Evolutionary conservation across 2,888 invertebrate genomes (phyloP).

Genomic region (Caenorhabditis uteleia): DNA sequence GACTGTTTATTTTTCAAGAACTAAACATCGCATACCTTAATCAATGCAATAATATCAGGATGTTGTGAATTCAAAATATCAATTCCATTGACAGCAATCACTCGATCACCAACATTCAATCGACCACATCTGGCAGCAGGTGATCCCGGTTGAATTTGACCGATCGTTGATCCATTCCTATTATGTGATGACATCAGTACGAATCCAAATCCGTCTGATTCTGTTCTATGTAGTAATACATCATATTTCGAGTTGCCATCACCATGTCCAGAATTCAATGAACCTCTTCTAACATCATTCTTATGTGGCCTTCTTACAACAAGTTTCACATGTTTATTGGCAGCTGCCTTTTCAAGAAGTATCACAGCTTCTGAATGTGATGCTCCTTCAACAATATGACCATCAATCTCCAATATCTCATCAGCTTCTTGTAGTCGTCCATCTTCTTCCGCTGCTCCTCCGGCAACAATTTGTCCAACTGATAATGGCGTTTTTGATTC

Average conservation of each 20-base stretch:
- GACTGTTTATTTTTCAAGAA: no score
- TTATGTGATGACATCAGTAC: conserved; percentile 95
- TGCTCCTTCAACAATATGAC: conserved; percentile 78
- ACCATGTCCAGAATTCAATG: conserved; percentile 9
- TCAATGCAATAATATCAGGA: conserved; percentile 93
- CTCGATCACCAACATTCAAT: conserved; percentile 84
- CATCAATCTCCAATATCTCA: conserved; percentile 80
- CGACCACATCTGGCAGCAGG: conserved; percentile 83
- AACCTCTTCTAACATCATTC: conserved; percentile 24
- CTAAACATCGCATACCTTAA: no score
- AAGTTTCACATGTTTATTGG: conserved; percentile 84
- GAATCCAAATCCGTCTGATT: conserved; percentile 97
- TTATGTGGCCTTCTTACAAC: conserved; percentile 76
- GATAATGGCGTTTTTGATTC: conserved; percentile 77
- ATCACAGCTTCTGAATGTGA: conserved; percentile 92
- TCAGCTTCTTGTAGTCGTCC: conserved; percentile 89
- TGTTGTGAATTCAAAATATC: conserved; percentile 90
- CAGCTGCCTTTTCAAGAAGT: conserved; percentile 86
- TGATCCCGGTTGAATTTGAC: conserved; percentile 91
- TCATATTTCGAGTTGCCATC: conserved; percentile 31
- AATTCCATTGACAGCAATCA: conserved; percentile 90
- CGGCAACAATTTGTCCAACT: conserved; percentile 93
- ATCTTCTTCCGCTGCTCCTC: conserved; percentile 90
- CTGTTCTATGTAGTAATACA: conserved; percentile 73
- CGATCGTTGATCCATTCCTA: conserved; percentile 86